Base-by-base conservation (phyloP, 1,140 invertebrate genomes). In the Dreissena rostriformis region DNA sequence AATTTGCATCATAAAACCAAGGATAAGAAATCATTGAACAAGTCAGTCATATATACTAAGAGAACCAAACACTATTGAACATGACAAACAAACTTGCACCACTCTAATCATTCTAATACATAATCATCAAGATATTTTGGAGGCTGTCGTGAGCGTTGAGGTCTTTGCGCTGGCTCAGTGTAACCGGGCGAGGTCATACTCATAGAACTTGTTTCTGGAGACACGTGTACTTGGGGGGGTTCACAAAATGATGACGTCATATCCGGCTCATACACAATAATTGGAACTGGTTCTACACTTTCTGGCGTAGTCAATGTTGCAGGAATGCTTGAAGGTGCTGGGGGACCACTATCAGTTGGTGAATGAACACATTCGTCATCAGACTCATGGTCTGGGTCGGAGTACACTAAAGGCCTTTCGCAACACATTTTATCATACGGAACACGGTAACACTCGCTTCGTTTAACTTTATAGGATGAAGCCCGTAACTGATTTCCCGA, bases 391-490 rank as follows among this genome's bases (percentile, higher is more conserved):
- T n/a, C 66, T 14, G 53, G 19, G 24, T 67, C 66, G 11, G 66
- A 11, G 24, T 67, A 22, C 11, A 67, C 22, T 22, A 67, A 12
- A 15, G 11, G 26, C 19, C 53, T 12, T 14, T 28, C 66, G 11
- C 12, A 14, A 28, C 11, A 28, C 22, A 61, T 57, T 12, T 14
- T 57, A 57, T 57, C 53, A 57, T 19, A 14, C 53, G 53, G 53
- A 14, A 78, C 28, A 22, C 61, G 81, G 49, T 82, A 86, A 26
- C 84, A 86, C 49, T 86, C 79, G 17, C 10, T 55, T 4, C 7
- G 57, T 51, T 82, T 86, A 4, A 86, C 66, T 52, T 77, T 76
- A 68, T 84, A 86, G 0, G 85, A 86, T 7, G 28, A 26, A 7
- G 68, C 24, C 0, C 65, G 63, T 24, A 86, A 29, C 55, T 79